These are phyloP conservation scores for Caligus rogercresseyi DNA, from an alignment of 1,140 invertebrate genomes.

Conservation along the genomic window DNA sequence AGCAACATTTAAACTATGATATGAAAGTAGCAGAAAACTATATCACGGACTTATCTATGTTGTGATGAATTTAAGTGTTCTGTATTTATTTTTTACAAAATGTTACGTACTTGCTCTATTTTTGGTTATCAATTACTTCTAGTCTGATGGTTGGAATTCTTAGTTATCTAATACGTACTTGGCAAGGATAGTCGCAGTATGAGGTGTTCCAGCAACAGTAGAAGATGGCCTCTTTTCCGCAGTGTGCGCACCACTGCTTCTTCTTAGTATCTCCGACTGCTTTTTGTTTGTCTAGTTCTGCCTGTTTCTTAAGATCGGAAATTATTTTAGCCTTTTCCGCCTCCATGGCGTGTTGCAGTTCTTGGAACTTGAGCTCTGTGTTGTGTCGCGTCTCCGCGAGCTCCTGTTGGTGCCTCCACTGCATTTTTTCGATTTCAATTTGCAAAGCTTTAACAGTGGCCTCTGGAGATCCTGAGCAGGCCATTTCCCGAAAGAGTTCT, in stretches of 20 bases:
- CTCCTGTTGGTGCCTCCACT: conserved; percentile 43
- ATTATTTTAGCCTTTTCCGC: conserved; percentile 43
- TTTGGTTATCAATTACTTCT: not conserved
- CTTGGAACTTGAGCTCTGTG: conserved; percentile 35
- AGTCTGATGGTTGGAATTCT: too few species aligned
- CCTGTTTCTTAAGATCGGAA: conserved; percentile 39
- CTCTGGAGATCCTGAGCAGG: conserved; percentile 31
- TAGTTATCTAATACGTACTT: conserved; percentile 30
- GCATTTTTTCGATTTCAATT: conserved; percentile 43
- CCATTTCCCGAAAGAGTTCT: conserved; percentile 38
- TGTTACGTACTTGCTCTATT: not conserved
- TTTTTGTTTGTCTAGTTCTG: conserved; percentile 40
- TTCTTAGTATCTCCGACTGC: conserved; percentile 54
- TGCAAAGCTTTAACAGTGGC: conserved; percentile 38
- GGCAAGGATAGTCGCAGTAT: conserved; percentile 72
- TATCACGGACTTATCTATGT: too few species aligned
- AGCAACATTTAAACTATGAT: too few species aligned
- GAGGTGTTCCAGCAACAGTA: conserved; percentile 90
- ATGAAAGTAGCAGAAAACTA: too few species aligned
- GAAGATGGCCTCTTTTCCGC: conserved; percentile 64
- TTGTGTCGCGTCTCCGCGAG: conserved; percentile 37
- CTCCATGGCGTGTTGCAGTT: conserved; percentile 44
- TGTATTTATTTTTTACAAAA: not conserved
- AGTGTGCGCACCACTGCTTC: conserved; percentile 73
- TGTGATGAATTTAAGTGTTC: not conserved